These are phyloP conservation scores for Tribolium freemani DNA, from an alignment of 2,888 invertebrate species.

Conservation along the genomic window DNA sequence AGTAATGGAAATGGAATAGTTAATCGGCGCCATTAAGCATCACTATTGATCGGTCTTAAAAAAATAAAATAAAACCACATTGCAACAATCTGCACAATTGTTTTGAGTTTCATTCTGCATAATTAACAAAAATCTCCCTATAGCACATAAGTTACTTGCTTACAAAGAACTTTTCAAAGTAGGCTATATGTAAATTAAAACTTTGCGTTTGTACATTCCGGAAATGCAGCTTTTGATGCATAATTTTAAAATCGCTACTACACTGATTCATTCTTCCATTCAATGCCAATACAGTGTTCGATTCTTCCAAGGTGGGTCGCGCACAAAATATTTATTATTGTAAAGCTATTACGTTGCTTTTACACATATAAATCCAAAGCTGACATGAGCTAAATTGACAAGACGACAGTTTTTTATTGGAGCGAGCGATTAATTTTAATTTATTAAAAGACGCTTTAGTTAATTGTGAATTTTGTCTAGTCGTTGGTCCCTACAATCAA, in stretches of 20 bases:
- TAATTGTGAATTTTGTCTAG: conserved; percentile 1
- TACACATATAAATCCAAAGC: conserved; percentile 27
- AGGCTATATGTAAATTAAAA: conserved; percentile 22
- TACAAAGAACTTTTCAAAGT: neutral
- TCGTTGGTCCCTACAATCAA: neutral
- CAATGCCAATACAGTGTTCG: neutral
- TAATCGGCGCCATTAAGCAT: conserved; percentile 34
- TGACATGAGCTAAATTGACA: conserved; percentile 28
- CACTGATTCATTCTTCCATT: neutral
- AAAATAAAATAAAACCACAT: neutral
- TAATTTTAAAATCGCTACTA: neutral
- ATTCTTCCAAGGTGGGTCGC: neutral
- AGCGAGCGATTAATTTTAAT: conserved; percentile 26
- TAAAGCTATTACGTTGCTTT: neutral
- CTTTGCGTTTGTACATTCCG: neutral
- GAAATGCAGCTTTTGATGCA: conserved; percentile 3
- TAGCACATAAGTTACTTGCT: neutral
- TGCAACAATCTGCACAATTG: conserved; percentile 12
- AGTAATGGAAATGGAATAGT: conserved; percentile 38
- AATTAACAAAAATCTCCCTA: conserved; percentile 29
- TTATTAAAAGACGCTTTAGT: neutral
- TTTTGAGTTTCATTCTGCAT: neutral
- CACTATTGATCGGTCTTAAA: conserved; percentile 5
- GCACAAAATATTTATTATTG: neutral
- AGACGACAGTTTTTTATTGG: conserved; percentile 19